Evolutionary conservation across 1,140 invertebrate species (phyloP), one percentile per base, ranked within the genome.

Genomic region (Drosophila novamexicana): DNA sequence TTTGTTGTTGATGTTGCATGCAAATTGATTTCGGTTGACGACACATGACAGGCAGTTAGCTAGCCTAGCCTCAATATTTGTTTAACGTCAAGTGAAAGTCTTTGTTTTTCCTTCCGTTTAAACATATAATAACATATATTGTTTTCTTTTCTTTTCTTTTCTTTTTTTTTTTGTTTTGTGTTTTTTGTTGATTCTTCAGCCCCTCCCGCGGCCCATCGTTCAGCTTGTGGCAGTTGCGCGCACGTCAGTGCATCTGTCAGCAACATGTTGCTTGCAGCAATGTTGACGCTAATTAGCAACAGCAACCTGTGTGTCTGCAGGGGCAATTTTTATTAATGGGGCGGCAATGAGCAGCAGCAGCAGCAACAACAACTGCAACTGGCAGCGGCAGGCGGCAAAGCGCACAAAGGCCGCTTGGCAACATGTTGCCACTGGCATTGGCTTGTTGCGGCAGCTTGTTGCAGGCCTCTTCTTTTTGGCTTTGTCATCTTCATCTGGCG

Each of bases 401-500:
- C 70, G 74, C 82, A 65, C 77, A 74, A 65, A 59, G 78, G 75
- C 81, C 52, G 64, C 73, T 77, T 80, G 82, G 82, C 82, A 85
- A 85, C 82, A 85, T 86, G 82, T 86, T 86, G 66, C 67, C 36
- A 52, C 71, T 69, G 64, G 64, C 45, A 45, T 9, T 62, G 66
- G 47, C 16, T 57, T 39, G 53, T 49, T 67, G 79, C 79, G n/a
- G 63, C 53, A 73, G 63, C 74, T 77, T 83, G 81, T 56, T 84
- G 76, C 76, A 37, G 34, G 32, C 61, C 39, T 50, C 52, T 62
- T 53, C 63, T 49, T 74, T 71, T 40, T 70, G 61, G 58, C 83
- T 79, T 88, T 86, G 83, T 86, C 76, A 84, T 86, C 83, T 86
- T 86, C 83, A 86, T 86, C 83, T 58, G 69, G 53, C 66, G 79